Evolutionary conservation across 2,113 vertebrate genomes (phyloP), one percentile per base, ranked within the genome.

Genomic region (Arothron firmamentum): DNA sequence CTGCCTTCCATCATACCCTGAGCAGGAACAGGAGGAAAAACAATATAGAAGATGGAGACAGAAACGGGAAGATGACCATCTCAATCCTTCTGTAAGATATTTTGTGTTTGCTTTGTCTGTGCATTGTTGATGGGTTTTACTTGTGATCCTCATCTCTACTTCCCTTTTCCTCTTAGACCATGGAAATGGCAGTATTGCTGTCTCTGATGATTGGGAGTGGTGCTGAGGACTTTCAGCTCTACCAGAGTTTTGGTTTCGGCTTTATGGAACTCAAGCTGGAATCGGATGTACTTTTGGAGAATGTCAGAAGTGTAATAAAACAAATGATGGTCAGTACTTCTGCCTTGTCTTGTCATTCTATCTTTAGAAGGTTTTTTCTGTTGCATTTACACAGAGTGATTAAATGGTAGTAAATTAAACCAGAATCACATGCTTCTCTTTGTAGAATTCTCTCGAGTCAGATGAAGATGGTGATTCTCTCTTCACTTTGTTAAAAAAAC

Each of bases 281-380:
- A 51, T 85, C 88, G 0, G 84, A 90, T 2, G 51, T 77, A 6
- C 68, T 93, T 21, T 62, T 94, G 56, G 87, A 93, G 13, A 92
- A 93, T 3, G 88, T 93, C 62, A 72, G 79, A 70, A 73, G 41
- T 43, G 60, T 82, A 31, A 45, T 70, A 2, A 69, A 70, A 47
- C 83, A 88, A 64, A 6, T 80, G 2, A 20, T 86, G 90, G 94
- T 95, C 28, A 11, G 62, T 21, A 52, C 21, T 52, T 50, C 19
- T 52, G 10, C 7, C 2, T 21, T n/a, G 17, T n/a, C 1, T 45
- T 43, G 41, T 28, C 25, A 28, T 28, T 38, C 4, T 38, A 38
- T 38, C 12, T 38, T 38, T 38, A 6, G 11, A 10, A 38, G 8
- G 1, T 38, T 38, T 38, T 38, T 38, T 38, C 34, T 38, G 11